These are phyloP conservation scores for Antechinus flavipes DNA, from an alignment of 2,113 vertebrate species.

Conservation along the genomic window DNA sequence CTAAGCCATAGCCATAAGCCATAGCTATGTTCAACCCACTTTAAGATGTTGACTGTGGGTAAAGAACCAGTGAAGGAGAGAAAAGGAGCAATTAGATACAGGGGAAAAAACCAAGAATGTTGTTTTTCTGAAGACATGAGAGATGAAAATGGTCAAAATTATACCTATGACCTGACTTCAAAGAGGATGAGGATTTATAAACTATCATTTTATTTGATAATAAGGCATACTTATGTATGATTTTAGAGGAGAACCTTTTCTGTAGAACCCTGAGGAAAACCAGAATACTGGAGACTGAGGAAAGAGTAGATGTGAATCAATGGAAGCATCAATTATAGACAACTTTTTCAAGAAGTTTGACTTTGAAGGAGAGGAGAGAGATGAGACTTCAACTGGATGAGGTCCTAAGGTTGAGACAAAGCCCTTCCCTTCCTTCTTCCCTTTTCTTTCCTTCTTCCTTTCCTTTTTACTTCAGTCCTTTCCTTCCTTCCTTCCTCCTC, in stretches of 20 bases:
- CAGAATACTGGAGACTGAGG: not conserved
- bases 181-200: not conserved
- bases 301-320: not conserved
- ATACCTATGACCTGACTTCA: not conserved
- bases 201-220: not conserved
- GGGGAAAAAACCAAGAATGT: not conserved
- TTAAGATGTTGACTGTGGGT: not conserved
- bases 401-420: not conserved
- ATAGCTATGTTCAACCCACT: not conserved
- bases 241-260: not conserved
- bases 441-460: no score
- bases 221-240: not conserved
- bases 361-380: not conserved
- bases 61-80: not conserved
- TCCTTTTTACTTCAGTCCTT: not conserved
- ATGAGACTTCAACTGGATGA: not conserved
- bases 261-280: not conserved
- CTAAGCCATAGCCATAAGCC: not conserved
- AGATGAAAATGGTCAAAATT: not conserved
- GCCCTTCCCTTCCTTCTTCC: not conserved
- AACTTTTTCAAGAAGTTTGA: not conserved
- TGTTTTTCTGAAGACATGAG: not conserved
- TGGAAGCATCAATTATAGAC: not conserved
- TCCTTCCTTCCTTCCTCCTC: not conserved
- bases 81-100: not conserved